Conservation (phyloP, 2,888 invertebrate species). For the Thecophora atra region DNA sequence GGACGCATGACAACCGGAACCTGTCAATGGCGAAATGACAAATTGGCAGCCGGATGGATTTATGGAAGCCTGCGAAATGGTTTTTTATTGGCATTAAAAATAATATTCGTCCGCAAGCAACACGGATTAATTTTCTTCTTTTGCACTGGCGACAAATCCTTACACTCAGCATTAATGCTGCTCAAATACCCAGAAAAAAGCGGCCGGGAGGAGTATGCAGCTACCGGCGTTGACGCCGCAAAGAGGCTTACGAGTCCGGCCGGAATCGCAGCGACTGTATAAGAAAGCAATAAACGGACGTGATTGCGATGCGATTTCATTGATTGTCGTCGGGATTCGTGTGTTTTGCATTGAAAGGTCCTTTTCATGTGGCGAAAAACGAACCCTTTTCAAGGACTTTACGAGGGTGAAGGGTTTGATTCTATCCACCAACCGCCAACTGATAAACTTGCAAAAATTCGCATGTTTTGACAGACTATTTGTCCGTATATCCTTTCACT, state of each 20-base stretch:
- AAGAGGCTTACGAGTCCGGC: slow-evolving; percentile 26
- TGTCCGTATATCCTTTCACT: not conserved
- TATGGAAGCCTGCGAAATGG: slow-evolving; percentile 23
- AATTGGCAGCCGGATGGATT: slow-evolving; percentile 29
- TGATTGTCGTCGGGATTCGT: slow-evolving; percentile 26
- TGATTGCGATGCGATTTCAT: slow-evolving; percentile 27
- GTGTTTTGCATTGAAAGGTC: slow-evolving; percentile 11
- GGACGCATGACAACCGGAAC: slow-evolving; percentile 23
- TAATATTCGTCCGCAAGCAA: slow-evolving; percentile 21
- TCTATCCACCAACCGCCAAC: not conserved
- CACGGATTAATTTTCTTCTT: slow-evolving; percentile 27
- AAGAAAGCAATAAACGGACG: slow-evolving; percentile 26
- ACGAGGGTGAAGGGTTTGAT: slow-evolving; percentile 3
- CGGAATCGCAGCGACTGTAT: not conserved
- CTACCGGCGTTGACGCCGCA: not conserved
- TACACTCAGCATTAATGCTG: not conserved
- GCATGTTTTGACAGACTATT: slow-evolving; percentile 25
- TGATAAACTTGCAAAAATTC: slow-evolving; percentile 21
- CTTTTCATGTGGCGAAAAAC: slow-evolving; percentile 17
- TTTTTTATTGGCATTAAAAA: slow-evolving; percentile 34
- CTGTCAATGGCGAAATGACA: slow-evolving; percentile 32
- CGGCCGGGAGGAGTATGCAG: not conserved
- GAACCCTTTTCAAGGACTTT: slow-evolving; percentile 23
- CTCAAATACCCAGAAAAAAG: not conserved
- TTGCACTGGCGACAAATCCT: slow-evolving; percentile 20